Evolutionary conservation across 1,140 invertebrate genomes (phyloP), one percentile per base, ranked within the genome.

Genomic region (Pseudoatta argentina): DNA sequence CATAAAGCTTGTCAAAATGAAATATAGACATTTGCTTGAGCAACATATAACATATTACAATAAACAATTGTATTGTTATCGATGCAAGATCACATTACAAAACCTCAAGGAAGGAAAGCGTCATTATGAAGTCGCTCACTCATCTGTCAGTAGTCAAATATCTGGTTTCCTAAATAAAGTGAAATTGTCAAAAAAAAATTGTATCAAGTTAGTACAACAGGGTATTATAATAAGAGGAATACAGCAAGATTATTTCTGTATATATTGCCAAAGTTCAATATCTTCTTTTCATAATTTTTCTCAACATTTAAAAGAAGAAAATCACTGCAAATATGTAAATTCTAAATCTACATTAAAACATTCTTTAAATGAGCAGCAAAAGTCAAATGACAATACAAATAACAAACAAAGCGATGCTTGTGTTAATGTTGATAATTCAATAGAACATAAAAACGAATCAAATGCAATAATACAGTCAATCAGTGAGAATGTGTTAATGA

Each of bases 51-150:
- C 57, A 2, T 2, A 1, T 48, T 81, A 44, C n/a, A 44, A 78
- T 59, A 27, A 5, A 24, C 51, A 69, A 71, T 69, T 24, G 24
- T 85, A 77, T 69, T 86, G 75, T 69, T 30, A 51, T 44, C 18
- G 24, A 53, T 86, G 75, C n/a, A 61, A 18, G 4, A 21, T 0
- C 5, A 16, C 2, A 27, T 18, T 48, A 3, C 7, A 24, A 59
- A 51, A 7, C 48, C 51, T 18, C 0, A 6, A 21, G 21, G 27
- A 67, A 1, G 72, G 21, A 8, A 16, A 61, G 2, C 24, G 5
- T 61, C 53, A 69, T 14, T 39, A 4, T 3, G 1, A 63, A 76
- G 7, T 57, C 1, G 16, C 6, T 55, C 57, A 85, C 7, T 8
- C 21, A 1, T 0, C 51, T 24, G 59, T 34, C 6, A 14, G 1